phyloP scores from a whole-genome alignment of 2,888 invertebrate species.

The Hylaea fasciaria region DNA sequence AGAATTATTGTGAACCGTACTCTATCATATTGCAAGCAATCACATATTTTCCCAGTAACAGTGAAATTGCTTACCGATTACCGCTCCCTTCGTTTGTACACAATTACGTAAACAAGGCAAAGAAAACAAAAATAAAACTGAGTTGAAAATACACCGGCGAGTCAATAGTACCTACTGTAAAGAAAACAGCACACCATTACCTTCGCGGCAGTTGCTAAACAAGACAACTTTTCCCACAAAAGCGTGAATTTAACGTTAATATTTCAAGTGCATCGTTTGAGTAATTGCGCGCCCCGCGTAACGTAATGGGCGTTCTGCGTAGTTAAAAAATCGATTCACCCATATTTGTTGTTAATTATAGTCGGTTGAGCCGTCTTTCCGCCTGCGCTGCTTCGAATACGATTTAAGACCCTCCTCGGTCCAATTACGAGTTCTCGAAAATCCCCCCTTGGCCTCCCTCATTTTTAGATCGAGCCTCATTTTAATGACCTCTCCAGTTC shows the following conservation, averaged over 20 bases:
- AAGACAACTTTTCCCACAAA: conserved; percentile 79
- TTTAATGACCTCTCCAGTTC: conserved; percentile 84
- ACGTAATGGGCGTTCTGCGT: conserved; percentile 66
- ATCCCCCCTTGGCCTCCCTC: conserved; percentile 69
- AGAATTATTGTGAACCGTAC: conserved; percentile 26
- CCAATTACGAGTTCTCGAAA: conserved; percentile 84
- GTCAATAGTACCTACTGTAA: conserved; percentile 53
- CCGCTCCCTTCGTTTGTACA: conserved; percentile 67
- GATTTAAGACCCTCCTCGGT: conserved; percentile 83
- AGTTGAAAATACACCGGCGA: conserved; percentile 56
- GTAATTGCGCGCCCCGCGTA: conserved; percentile 76
- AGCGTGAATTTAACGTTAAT: conserved; percentile 71
- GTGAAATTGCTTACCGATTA: conserved; percentile 69
- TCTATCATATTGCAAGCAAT: conserved; percentile 29
- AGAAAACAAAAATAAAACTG: conserved; percentile 57
- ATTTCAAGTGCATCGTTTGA: conserved; percentile 75
- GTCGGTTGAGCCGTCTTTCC: conserved; percentile 83
- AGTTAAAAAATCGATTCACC: conserved; percentile 79
- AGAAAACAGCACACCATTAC: conserved; percentile 55
- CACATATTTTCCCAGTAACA: conserved; percentile 58
- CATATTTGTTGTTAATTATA: conserved; percentile 85
- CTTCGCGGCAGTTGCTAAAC: conserved; percentile 73
- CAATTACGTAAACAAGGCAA: conserved; percentile 76
- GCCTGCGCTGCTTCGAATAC: conserved; percentile 80
- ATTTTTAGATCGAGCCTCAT: conserved; percentile 82